Evolutionary conservation across 2,888 invertebrate genomes (phyloP).

Genomic region (Pyrocoelia pectoralis): DNA sequence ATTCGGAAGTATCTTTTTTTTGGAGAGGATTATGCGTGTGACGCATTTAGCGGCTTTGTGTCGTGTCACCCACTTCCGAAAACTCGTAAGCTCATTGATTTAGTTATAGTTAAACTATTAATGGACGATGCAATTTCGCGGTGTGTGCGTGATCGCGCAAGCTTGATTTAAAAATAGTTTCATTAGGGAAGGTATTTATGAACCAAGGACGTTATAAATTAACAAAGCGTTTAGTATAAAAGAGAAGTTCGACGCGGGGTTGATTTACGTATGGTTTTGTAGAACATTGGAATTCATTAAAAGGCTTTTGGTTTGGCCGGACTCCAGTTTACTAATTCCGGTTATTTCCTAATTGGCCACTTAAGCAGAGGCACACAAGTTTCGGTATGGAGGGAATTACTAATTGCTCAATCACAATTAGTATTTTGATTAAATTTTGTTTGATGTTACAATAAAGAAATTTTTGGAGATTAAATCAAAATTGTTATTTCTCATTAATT

Average conservation of each 20-base stretch:
- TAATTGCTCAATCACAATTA: background rate
- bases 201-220: slow-evolving; percentile 7
- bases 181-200: slow-evolving; percentile 2
- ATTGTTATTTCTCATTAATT: too few relatives aligned
- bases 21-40: background rate
- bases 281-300: slow-evolving; percentile 28
- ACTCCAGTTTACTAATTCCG: slow-evolving; percentile 30
- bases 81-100: too few relatives aligned
- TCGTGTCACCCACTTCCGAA: too few relatives aligned
- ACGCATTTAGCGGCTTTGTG: too few relatives aligned
- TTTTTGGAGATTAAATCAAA: too few relatives aligned
- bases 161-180: slow-evolving; percentile 26
- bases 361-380: slow-evolving; percentile 16
- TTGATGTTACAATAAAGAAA: too few relatives aligned
- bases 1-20: background rate
- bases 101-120: background rate
- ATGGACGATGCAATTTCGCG: too few relatives aligned
- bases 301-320: slow-evolving; percentile 22
- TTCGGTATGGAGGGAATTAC: background rate
- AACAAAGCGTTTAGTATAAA: slow-evolving; percentile 10
- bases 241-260: slow-evolving; percentile 19
- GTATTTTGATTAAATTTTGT: background rate
- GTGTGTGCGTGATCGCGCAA: background rate
- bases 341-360: slow-evolving; percentile 27
- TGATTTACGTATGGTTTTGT: slow-evolving; percentile 24